These are phyloP conservation scores for Melanotaenia maccullochi DNA, from an alignment of 2,797 vertebrate species.

Conservation along the genomic window DNA sequence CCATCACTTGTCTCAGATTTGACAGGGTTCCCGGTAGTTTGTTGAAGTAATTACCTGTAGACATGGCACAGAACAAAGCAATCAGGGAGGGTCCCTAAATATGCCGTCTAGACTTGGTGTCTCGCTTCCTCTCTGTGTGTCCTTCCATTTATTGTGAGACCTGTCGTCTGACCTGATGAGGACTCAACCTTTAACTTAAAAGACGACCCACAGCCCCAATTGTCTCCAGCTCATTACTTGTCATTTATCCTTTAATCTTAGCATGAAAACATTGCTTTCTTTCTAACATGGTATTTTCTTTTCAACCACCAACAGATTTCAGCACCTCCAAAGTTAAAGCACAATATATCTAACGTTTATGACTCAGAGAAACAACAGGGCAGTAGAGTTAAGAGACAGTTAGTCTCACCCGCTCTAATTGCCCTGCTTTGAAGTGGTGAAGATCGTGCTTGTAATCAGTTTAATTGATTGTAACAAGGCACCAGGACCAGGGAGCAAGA, in stretches of 20 bases:
- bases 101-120: conserved; percentile 84
- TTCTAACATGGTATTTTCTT: conserved; percentile 4
- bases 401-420: conserved; percentile 76
- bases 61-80: conserved; percentile 83
- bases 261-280: conserved; percentile 13
- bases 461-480: conserved; percentile 84
- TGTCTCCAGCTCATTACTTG: conserved; percentile 52
- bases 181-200: conserved; percentile 65
- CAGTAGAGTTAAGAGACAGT: conserved; percentile 69
- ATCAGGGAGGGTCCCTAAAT: conserved; percentile 81
- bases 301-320: conserved; percentile 34
- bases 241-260: conserved; percentile 52
- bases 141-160: conserved; percentile 74
- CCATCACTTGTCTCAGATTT: conserved; percentile 52
- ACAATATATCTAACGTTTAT: conserved; percentile 19
- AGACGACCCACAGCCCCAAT: conserved; percentile 54
- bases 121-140: conserved; percentile 71
- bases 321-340: conserved; percentile 22
- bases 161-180: conserved; percentile 65
- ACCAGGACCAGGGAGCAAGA: conserved; percentile 62
- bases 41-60: conserved; percentile 85
- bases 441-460: conserved; percentile 83
- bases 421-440: conserved; percentile 76
- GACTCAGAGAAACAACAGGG: conserved; percentile 55
- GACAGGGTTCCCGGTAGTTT: conserved; percentile 70